Conservation (phyloP, 2,113 vertebrate species). For the Lichenostomus cassidix region DNA sequence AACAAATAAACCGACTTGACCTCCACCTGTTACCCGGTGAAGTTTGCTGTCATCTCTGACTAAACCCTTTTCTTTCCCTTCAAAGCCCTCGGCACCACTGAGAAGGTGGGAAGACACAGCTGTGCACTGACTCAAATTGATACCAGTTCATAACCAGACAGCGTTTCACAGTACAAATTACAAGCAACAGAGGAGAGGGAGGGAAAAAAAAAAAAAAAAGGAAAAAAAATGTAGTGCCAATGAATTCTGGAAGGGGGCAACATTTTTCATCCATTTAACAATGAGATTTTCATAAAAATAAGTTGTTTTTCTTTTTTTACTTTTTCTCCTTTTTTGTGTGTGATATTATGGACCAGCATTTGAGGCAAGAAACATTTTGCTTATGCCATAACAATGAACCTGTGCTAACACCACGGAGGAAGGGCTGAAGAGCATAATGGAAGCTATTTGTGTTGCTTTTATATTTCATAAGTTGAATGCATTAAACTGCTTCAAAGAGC, state of each 20-base stretch:
- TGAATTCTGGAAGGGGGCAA: constrained; percentile 64
- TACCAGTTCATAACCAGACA: constrained; percentile 46
- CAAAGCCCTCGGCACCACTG: constrained; percentile 56
- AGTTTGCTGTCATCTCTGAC: constrained; percentile 62
- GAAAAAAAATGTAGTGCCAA: constrained; percentile 47
- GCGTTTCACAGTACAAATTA: constrained; percentile 52
- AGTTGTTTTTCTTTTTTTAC: not conserved
- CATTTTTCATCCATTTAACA: constrained; percentile 58
- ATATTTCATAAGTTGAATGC: not conserved
- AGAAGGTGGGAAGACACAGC: constrained; percentile 58
- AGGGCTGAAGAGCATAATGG: not conserved
- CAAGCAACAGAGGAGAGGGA: not conserved
- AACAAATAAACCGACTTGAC: constrained; percentile 80
- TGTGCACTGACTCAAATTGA: constrained; percentile 32
- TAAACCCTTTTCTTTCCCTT: constrained; percentile 65
- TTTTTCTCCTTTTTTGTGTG: not conserved
- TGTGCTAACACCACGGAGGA: not conserved
- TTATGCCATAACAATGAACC: not conserved
- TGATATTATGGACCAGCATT: not conserved
- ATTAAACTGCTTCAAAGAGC: not conserved
- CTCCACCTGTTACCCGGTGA: constrained; percentile 74
- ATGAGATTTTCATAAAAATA: constrained; percentile 46
- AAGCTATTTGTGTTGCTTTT: constrained; percentile 9
- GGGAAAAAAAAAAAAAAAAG: fast-evolving
- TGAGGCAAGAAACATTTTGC: constrained; percentile 10